Base-by-base conservation (phyloP, 2,888 invertebrate genomes). In the Drosophila parthenogenetica region DNA sequence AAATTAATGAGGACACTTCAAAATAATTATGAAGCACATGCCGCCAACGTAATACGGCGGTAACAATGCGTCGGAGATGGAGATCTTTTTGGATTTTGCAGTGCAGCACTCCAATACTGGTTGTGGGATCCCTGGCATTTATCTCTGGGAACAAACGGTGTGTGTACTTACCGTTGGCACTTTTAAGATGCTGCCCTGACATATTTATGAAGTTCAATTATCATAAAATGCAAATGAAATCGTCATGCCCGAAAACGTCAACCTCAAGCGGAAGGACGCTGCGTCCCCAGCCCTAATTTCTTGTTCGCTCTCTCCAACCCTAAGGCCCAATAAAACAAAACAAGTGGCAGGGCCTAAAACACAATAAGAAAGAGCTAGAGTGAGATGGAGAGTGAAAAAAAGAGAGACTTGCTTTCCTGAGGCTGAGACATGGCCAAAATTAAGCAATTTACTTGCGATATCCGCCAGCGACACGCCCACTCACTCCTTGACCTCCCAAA, bases 181-280 rank as follows among this genome's bases (percentile, higher is more conserved):
- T 85, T 85, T 89, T 89, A 85, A 82, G 82, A 89, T 79, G 81
- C 79, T 87, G 78, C 67, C 76, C 77, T 87, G 90, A 89, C 87
- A 89, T 89, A 87, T 89, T 88, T 89, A 89, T 89, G 80, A 87
- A 81, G 87, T 87, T 89, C 89, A 86, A 88, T 89, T 89, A 87
- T 89, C 87, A 87, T 87, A 87, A 87, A 87, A 87, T 87, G 87
- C 87, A 88, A 87, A 87, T 87, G 89, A 88, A 89, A 87, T 89
- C 89, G 89, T 87, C 89, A 87, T 82, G 83, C 73, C 84, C 72
- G 79, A 85, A 87, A 86, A 82, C 89, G 79, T 86, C 88, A 89
- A 86, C 77, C 80, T 85, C 62, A 49, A 69, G 69, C 63, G 58
- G 46, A 39, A 39, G 62, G 61, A 64, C 49, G 57, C 43, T 32